Percentiles rank a stretch among this genome's conserved stretches.
Conservation (phyloP, 1,140 invertebrate genomes). For the Anastatus disparis region DNA sequence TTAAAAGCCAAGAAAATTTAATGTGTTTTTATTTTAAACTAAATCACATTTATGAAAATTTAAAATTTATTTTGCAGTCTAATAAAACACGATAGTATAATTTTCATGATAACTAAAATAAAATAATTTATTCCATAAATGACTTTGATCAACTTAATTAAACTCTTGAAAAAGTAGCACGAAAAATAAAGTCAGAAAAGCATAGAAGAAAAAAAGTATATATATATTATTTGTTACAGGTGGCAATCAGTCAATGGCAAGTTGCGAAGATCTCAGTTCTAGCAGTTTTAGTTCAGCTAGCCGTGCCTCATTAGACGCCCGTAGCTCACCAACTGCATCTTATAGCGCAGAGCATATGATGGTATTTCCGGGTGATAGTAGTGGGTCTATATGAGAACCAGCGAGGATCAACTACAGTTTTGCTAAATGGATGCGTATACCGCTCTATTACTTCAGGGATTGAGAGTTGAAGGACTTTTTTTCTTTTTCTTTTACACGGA, state of each 20-base stretch:
- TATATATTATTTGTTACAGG: constrained; percentile 60
- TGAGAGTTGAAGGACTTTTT: no score
- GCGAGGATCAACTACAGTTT: background rate
- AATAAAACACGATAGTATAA: no score
- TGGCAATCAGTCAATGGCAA: constrained; percentile 70
- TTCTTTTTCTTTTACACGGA: no score
- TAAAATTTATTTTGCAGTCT: no score
- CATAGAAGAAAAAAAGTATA: background rate
- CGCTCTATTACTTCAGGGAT: constrained; percentile 10
- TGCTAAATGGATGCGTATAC: background rate
- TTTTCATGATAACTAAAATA: no score
- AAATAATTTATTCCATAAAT: no score
- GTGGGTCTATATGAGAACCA: constrained; percentile 71
- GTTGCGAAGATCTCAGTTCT: constrained; percentile 80
- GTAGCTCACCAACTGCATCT: constrained; percentile 74
- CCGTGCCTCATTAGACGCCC: constrained; percentile 80
- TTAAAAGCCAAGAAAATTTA: constrained; percentile 2
- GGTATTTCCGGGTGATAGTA: constrained; percentile 80
- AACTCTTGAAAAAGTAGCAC: no score
- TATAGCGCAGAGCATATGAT: constrained; percentile 78
- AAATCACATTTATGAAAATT: no score
- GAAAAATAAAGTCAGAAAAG: no score
- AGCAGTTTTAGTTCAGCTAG: constrained; percentile 85
- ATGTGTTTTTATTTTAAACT: no score
- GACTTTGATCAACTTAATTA: no score